phyloP scores from a whole-genome alignment of 53 echinoderm and acorn worm genomes.

The Crossaster papposus region DNA sequence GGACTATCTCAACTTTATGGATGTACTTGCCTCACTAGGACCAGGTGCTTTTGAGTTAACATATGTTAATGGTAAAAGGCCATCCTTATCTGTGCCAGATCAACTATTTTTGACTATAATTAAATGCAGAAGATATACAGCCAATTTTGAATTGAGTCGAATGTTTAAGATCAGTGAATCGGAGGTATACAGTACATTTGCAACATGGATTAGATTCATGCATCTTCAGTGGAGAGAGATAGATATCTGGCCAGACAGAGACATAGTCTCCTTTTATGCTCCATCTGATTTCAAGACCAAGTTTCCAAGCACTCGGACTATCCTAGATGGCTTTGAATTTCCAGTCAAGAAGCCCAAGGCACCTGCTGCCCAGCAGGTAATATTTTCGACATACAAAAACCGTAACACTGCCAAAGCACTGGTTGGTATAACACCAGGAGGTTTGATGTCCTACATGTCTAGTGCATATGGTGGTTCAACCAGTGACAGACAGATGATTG shows the following conservation, averaged over 20 bases:
- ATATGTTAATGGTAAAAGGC: not conserved
- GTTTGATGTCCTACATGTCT: no score
- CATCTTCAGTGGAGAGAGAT: slow-evolving; percentile 46
- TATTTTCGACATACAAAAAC: slow-evolving; percentile 46
- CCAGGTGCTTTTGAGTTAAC: slow-evolving; percentile 19
- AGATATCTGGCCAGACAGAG: slow-evolving; percentile 22
- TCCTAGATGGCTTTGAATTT: slow-evolving; percentile 34
- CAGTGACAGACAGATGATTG: no score
- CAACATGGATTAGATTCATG: slow-evolving; percentile 23
- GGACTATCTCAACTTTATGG: slow-evolving; percentile 26
- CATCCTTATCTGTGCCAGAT: slow-evolving; percentile 25
- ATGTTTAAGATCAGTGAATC: slow-evolving; percentile 37
- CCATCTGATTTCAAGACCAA: slow-evolving; percentile 35
- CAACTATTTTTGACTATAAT: slow-evolving; percentile 36
- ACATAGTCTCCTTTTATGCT: slow-evolving; percentile 15
- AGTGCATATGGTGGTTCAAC: no score
- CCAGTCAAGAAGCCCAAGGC: slow-evolving; percentile 28
- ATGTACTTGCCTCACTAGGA: slow-evolving; percentile 20
- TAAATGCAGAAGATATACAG: slow-evolving; percentile 36
- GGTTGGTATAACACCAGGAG: no score
- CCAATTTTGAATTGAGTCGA: slow-evolving; percentile 39
- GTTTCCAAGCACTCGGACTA: slow-evolving; percentile 24
- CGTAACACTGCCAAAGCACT: no score
- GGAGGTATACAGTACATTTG: slow-evolving; percentile 25
- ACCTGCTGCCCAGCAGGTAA: slow-evolving; percentile 43